phyloP scores from a whole-genome alignment of 2,888 invertebrate species.

The Ichneumon xanthorius region DNA sequence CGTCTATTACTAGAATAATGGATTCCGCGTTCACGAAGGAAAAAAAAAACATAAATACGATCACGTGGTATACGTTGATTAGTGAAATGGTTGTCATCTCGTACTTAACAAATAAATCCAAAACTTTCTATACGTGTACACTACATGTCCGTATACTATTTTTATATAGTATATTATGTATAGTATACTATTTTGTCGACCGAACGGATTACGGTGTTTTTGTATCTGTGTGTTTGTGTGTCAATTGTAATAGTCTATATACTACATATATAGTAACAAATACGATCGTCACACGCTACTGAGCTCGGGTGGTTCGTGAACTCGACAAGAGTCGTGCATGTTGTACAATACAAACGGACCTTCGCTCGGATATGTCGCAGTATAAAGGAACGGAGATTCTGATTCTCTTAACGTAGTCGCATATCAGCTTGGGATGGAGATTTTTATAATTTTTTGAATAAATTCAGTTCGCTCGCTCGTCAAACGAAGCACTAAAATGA shows the following conservation, averaged over 20 bases:
- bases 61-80: not conserved
- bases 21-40: not conserved
- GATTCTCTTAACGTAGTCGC: slow-evolving; percentile 3
- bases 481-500: too few relatives aligned
- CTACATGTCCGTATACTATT: slow-evolving; percentile 2
- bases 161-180: slow-evolving; percentile 25
- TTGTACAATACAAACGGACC: slow-evolving; percentile 23
- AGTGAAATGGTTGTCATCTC: slow-evolving; percentile 9
- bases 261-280: slow-evolving; percentile 19
- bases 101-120: slow-evolving; percentile 18
- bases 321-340: slow-evolving; percentile 11
- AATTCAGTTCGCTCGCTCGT: slow-evolving; percentile 14
- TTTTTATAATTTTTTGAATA: slow-evolving; percentile 40
- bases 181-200: slow-evolving; percentile 34
- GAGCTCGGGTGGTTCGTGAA: not conserved
- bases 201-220: slow-evolving; percentile 29
- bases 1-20: not conserved
- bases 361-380: slow-evolving; percentile 32
- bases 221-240: slow-evolving; percentile 22
- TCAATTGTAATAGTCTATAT: slow-evolving; percentile 13
- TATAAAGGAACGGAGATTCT: slow-evolving; percentile 8
- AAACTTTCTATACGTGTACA: slow-evolving; percentile 20
- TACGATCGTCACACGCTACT: slow-evolving; percentile 44
- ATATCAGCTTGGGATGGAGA: not conserved
- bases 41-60: not conserved